Base-by-base conservation (phyloP, 2,888 invertebrate species). In the Leptopilina myrica region DNA sequence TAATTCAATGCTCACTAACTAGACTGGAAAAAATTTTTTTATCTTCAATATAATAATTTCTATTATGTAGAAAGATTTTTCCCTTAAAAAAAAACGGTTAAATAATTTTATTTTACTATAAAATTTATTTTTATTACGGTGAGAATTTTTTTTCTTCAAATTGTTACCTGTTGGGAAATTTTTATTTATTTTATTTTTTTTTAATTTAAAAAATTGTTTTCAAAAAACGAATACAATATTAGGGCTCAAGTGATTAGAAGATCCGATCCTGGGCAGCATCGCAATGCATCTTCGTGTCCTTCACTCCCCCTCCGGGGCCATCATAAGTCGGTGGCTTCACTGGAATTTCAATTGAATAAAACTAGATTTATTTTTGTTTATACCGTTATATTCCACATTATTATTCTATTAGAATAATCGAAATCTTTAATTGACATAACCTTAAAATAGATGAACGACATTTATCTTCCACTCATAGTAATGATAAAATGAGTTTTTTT, bases 221-320 rank as follows among this genome's bases (percentile, higher is more conserved):
- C 5, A 33, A 33, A 33, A 33, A 33, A 33, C 33, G 33, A 33
- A 33, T 33, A 33, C 3, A 33, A 33, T 33, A 33, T 33, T 33
- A 43, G 43, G 43, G 43, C 43, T 43, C 43, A 43, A 43, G 43
- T 67, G 20, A 15, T 49, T 33, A 5, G 15, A 46, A 67, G 15
- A 15, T 46, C 20, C 67, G 67, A 67, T 46, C 67, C 46, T 67
- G 67, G 12, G 20, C 43, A 67, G 75, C 67, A 76, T 78, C 40
- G 76, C 77, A 77, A 64, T 11, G 62, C 65, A 64, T 76, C 49
- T 62, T 79, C 53, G 78, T 78, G 66, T 64, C 64, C 65, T 56
- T 79, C 79, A 77, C 67, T 64, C 76, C 75, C 78, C 53, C 73
- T n/a, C 43, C 33, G 20, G 40, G 12, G 53, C 49, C 66, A 33